Conservation (phyloP, 2,113 vertebrate species). For the Theristicus caerulescens region DNA sequence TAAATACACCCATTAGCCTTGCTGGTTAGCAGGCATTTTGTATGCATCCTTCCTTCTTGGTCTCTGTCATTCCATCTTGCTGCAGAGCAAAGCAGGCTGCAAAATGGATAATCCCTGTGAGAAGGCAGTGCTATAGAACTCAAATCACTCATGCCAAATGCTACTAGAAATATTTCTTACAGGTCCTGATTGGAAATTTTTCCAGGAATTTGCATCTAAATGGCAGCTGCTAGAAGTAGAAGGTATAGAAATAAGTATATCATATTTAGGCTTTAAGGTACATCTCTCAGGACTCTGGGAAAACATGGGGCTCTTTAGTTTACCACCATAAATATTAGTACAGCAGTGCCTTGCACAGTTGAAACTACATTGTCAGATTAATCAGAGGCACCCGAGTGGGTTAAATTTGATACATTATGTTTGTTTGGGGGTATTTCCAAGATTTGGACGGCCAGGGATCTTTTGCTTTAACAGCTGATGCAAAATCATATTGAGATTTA, state of each 20-base stretch:
- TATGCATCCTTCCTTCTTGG: neutral
- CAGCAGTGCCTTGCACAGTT: constrained; percentile 37
- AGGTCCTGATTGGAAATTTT: constrained; percentile 62
- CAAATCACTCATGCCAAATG: constrained; percentile 51
- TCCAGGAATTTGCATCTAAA: constrained; percentile 69
- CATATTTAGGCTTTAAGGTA: constrained; percentile 20
- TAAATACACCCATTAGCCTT: neutral
- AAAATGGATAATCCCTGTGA: constrained; percentile 45
- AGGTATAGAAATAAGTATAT: constrained; percentile 14
- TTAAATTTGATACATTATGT: neutral
- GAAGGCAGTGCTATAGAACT: neutral
- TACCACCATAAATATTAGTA: constrained; percentile 52
- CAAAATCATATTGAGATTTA: constrained; percentile 1
- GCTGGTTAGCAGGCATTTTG: neutral
- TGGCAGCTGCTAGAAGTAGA: constrained; percentile 41
- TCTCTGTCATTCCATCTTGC: constrained; percentile 40
- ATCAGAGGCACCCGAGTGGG: neutral
- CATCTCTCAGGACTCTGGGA: neutral
- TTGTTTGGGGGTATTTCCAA: constrained; percentile 6
- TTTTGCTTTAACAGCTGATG: constrained; percentile 17
- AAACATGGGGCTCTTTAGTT: neutral
- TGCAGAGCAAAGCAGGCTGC: constrained; percentile 7
- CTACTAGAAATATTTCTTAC: constrained; percentile 57
- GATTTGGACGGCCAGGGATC: neutral
- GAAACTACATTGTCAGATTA: constrained; percentile 48